Percentiles rank a stretch among this genome's conserved stretches.
Conservation (phyloP, 2,888 invertebrate genomes). For the Diaperis boleti region DNA sequence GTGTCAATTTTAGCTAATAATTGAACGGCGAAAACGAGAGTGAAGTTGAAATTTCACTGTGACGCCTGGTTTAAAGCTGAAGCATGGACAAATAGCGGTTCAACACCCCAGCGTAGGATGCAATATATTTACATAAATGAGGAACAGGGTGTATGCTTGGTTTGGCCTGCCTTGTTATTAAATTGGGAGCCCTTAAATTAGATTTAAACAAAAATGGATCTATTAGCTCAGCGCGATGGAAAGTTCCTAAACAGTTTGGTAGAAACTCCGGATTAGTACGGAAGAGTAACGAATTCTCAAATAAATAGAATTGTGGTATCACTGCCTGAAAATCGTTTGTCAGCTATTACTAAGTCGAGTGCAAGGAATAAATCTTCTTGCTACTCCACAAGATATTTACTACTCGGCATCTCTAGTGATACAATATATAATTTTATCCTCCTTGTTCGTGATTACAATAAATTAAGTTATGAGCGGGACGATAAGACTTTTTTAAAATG, state of each 20-base stretch:
- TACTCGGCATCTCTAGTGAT: no score
- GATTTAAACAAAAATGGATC: slow-evolving; percentile 17
- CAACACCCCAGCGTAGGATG: neutral
- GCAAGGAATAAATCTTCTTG: no score
- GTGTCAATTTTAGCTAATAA: slow-evolving; percentile 8
- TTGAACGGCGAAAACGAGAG: slow-evolving; percentile 1
- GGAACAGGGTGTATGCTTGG: slow-evolving; percentile 7
- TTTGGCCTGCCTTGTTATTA: slow-evolving; percentile 2
- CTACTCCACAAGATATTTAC: no score
- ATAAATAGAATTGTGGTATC: no score
- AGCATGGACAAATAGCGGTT: slow-evolving; percentile 12
- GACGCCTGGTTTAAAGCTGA: slow-evolving; percentile 5
- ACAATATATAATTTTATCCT: no score
- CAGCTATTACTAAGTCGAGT: neutral
- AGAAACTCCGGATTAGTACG: neutral
- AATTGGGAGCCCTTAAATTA: slow-evolving; percentile 1
- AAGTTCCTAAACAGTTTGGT: no score
- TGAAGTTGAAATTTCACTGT: slow-evolving; percentile 1
- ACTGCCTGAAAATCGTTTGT: no score
- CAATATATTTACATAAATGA: slow-evolving; percentile 21
- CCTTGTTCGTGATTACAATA: no score
- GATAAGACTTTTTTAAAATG: no score
- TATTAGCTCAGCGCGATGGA: neutral
- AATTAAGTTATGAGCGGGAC: no score
- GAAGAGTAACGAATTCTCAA: no score